Percentiles rank a stretch among this genome's conserved stretches.
phyloP scores from a whole-genome alignment of 2,113 vertebrate species.

The Natator depressus region DNA sequence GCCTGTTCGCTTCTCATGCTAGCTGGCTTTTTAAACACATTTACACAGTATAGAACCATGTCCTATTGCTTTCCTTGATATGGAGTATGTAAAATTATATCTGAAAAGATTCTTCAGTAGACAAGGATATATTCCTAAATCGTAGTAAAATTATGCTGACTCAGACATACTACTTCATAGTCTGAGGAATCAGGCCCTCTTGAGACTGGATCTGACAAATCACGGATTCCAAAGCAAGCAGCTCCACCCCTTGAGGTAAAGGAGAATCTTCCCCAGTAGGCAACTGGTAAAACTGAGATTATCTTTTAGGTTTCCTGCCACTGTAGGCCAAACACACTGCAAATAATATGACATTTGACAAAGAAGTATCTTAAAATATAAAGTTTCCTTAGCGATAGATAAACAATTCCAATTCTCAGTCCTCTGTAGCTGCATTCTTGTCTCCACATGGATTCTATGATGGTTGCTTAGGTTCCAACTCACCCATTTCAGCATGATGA shows the following conservation, averaged over 20 bases:
- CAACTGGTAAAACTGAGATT: not conserved
- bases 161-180: not conserved
- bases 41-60: not conserved
- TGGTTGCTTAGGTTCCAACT: not conserved
- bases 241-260: constrained; percentile 47
- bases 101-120: not conserved
- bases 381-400: not conserved
- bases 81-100: not conserved
- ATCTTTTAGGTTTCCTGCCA: constrained; percentile 55
- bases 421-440: not conserved
- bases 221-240: constrained; percentile 44
- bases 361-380: not conserved
- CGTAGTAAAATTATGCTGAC: not conserved
- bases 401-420: not conserved
- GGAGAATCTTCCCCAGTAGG: not conserved
- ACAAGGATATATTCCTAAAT: not conserved
- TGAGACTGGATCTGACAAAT: not conserved
- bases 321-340: constrained; percentile 67
- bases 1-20: not conserved
- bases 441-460: not conserved
- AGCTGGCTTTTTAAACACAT: not conserved
- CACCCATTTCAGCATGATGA: not conserved
- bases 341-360: not conserved
- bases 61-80: not conserved
- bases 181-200: not conserved